A percentile compares a stretch with the other conserved stretches of the same genome.
These are phyloP conservation scores for Temnothorax curvispinosus DNA, from an alignment of 1,140 invertebrate species.

Conservation along the genomic window DNA sequence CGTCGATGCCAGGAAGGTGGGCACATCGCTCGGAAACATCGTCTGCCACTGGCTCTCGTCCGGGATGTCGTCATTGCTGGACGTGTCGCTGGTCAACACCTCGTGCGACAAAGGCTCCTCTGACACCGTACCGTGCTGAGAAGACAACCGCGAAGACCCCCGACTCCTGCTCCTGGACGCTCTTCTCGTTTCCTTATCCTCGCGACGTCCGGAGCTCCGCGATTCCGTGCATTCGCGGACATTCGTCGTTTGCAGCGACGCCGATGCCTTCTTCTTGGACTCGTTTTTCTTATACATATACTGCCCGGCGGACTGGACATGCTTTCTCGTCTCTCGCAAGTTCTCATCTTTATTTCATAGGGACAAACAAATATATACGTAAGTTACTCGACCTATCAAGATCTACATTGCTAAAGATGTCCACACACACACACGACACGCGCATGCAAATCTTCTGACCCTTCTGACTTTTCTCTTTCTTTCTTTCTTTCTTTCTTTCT, in stretches of 20 bases:
- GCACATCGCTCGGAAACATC: background rate
- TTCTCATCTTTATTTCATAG: conserved; percentile 82
- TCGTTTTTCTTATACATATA: conserved; percentile 7
- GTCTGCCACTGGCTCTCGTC: background rate
- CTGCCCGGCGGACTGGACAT: background rate
- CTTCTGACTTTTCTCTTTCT: background rate
- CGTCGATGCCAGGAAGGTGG: background rate
- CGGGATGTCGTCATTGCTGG: conserved; percentile 6
- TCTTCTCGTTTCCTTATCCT: background rate
- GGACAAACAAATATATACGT: conserved; percentile 76
- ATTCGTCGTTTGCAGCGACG: background rate
- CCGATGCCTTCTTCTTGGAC: conserved; percentile 4
- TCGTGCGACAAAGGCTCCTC: background rate
- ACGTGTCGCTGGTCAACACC: conserved; percentile 3
- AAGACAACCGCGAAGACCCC: background rate
- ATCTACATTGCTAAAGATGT: conserved; percentile 38
- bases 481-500: conserved; percentile 35
- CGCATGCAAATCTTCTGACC: conserved; percentile 27
- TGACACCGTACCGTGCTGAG: background rate
- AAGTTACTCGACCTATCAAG: conserved; percentile 53
- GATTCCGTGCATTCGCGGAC: background rate
- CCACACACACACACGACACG: conserved; percentile 58
- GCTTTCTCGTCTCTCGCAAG: background rate
- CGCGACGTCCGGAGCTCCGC: background rate
- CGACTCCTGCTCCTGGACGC: background rate